Conservation (phyloP, 2,888 invertebrate species). For the Micoletzkya japonica region DNA sequence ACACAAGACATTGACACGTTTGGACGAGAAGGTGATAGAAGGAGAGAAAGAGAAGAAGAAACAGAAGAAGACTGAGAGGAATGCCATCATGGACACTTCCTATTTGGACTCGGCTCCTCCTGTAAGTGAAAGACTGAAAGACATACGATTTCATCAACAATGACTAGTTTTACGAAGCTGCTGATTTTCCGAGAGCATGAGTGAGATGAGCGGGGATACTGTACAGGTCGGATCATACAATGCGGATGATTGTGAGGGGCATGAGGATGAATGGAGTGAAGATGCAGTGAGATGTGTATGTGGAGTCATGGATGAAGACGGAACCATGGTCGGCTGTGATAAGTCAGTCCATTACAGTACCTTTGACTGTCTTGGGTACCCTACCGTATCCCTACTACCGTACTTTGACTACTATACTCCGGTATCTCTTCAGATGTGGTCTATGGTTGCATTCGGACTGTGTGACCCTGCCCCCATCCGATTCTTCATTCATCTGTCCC, state of each 20-base stretch:
- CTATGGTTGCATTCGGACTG: slow-evolving; percentile 63
- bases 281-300: slow-evolving; percentile 60
- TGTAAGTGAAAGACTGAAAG: too few species aligned
- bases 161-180: too few species aligned
- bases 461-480: slow-evolving; percentile 14
- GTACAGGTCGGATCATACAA: slow-evolving; percentile 40
- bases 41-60: slow-evolving; percentile 16
- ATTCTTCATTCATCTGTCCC: slow-evolving; percentile 1
- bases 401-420: neutral
- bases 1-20: neutral
- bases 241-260: slow-evolving; percentile 36
- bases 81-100: neutral
- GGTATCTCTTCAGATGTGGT: slow-evolving; percentile 37
- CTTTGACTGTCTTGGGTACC: too few species aligned
- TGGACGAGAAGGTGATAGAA: neutral
- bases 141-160: too few species aligned
- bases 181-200: too few species aligned
- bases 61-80: neutral
- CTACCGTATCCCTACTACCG: too few species aligned
- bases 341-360: neutral
- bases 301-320: slow-evolving; percentile 62
- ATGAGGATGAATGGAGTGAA: slow-evolving; percentile 40
- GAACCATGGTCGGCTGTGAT: slow-evolving; percentile 60
- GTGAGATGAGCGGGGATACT: slow-evolving; percentile 34
- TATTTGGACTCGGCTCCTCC: neutral